Base-by-base conservation (phyloP, 2,113 vertebrate genomes). In the Rattus norvegicus region DNA sequence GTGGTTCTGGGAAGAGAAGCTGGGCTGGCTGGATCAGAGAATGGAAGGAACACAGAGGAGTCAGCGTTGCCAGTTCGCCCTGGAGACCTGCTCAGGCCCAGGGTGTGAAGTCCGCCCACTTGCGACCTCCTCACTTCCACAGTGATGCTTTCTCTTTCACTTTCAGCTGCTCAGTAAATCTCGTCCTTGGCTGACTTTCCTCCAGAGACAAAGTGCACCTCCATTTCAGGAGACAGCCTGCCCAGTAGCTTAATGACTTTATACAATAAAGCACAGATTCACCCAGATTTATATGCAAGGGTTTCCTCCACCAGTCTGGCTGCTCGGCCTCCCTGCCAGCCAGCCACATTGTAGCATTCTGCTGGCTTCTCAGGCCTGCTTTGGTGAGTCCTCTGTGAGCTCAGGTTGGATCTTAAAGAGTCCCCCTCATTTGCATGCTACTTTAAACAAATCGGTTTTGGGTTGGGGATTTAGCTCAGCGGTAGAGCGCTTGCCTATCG, bases 171-270 rank as follows among this genome's bases (percentile, higher is more conserved):
- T 24, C 70, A n/a, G 54, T 91, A 93, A 91, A 79, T 95, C 69
- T 84, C 69, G 86, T 90, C 49, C 89, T 90, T 61, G 70, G 80
- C 65, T 65, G 88, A 93, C 92, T 52, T 94, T 92, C 86, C 85
- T 92, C 65, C 83, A 92, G 94, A 95, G 81, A 93, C 69, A 80
- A 79, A 89, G 47, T 12, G 11, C 61, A 79, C 86, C 91, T 95
- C 54, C 24, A 3, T 95, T 69, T 84, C 63, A 84, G 83, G 88
- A 95, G 85, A 79, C 61, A 59, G 67, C 76, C 52, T 91, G 85
- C 86, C 84, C 76, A 39, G 85, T 73, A 75, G 72, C 73, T 86
- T 95, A 89, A 92, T 97, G 93, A 96, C 81, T 88, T 90, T 43
- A 22, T 77, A 90, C 91, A 96, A 47, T 77, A 97, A 95, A 96